phyloP scores from a whole-genome alignment of 2,113 vertebrate genomes.

The Boleophthalmus pectinirostris region DNA sequence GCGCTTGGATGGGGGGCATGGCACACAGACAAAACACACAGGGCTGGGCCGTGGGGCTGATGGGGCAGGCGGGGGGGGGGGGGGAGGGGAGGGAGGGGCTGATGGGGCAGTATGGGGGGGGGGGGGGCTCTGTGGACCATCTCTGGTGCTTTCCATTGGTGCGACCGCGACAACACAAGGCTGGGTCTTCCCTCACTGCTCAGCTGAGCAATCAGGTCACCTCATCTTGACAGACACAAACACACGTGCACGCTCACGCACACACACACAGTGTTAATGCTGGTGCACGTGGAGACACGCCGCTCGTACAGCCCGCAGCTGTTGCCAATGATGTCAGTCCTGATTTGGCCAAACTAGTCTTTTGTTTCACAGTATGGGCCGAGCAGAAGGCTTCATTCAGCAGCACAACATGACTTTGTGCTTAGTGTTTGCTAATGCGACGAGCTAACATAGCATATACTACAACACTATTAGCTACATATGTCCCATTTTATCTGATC shows the following conservation, averaged over 20 bases:
- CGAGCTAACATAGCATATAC: constrained; percentile 14
- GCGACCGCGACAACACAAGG: constrained; percentile 62
- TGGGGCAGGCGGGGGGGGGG: constrained; percentile 28
- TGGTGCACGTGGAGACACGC: constrained; percentile 30
- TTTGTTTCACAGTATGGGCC: constrained; percentile 65
- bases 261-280: constrained; percentile 32
- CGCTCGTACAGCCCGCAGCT: constrained; percentile 72
- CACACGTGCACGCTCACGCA: constrained; percentile 40
- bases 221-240: constrained; percentile 68
- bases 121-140: constrained; percentile 54
- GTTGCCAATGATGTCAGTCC: constrained; percentile 77
- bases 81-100: too few relatives aligned
- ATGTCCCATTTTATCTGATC: background rate
- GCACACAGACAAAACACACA: constrained; percentile 10
- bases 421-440: constrained; percentile 30
- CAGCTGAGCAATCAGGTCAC: constrained; percentile 83
- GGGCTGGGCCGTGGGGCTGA: constrained; percentile 16
- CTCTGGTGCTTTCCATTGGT: constrained; percentile 50
- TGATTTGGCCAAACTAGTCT: constrained; percentile 69
- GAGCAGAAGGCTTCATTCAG: constrained; percentile 54
- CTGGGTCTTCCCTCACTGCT: constrained; percentile 74
- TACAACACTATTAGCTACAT: constrained; percentile 3
- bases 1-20: background rate
- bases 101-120: constrained; percentile 18
- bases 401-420: constrained; percentile 22